These are phyloP conservation scores for Pantelozetes paolii DNA, from an alignment of 2,888 invertebrate species.

Conservation along the genomic window DNA sequence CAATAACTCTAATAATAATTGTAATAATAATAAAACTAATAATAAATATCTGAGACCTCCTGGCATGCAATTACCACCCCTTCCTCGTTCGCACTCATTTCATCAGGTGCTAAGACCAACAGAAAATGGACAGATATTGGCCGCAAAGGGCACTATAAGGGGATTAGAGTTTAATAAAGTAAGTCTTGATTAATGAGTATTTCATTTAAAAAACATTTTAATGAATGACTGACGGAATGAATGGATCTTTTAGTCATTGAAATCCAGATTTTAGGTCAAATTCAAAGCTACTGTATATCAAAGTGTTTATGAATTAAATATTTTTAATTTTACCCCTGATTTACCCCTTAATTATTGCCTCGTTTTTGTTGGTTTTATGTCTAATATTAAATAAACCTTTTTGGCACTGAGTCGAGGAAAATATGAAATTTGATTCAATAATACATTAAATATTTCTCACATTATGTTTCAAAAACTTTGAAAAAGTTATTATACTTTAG, in stretches of 20 bases:
- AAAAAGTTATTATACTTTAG: too few species aligned
- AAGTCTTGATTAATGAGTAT: conserved; percentile 17
- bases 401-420: neutral
- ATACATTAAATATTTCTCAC: neutral
- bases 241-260: too few species aligned
- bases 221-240: neutral
- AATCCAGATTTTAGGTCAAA: conserved; percentile 9
- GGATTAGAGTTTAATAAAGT: conserved; percentile 38
- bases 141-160: conserved; percentile 41
- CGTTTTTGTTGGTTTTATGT: too few species aligned
- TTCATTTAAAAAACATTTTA: neutral
- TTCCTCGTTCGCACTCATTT: conserved; percentile 42
- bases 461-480: too few species aligned
- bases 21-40: conserved; percentile 12
- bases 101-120: conserved; percentile 43
- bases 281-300: conserved; percentile 6
- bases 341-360: too few species aligned
- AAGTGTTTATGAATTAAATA: too few species aligned
- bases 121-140: conserved; percentile 41
- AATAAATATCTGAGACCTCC: conserved; percentile 24
- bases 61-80: conserved; percentile 40
- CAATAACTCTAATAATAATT: neutral
- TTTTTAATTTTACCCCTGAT: too few species aligned
- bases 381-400: too few species aligned
- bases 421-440: neutral